These are phyloP conservation scores for Pogona vitticeps DNA, from an alignment of 2,113 vertebrate genomes.

Conservation along the genomic window DNA sequence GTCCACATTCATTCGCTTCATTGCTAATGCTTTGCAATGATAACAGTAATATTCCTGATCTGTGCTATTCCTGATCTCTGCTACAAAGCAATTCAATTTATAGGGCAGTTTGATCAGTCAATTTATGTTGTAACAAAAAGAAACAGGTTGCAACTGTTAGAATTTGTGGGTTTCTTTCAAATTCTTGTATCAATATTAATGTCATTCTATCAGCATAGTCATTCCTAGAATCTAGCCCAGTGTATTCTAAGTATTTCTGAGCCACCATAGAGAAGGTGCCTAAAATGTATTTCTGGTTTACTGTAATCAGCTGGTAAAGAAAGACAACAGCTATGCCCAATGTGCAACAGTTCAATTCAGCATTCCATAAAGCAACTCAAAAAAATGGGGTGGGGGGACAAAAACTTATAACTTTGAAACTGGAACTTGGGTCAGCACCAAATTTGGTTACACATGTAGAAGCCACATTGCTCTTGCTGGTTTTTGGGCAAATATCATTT, in stretches of 20 bases:
- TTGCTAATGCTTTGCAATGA: neutral
- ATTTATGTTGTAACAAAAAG: neutral
- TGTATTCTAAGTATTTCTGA: too few species aligned
- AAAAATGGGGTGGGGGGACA: too few species aligned
- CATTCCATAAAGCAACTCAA: too few species aligned
- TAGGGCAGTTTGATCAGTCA: neutral
- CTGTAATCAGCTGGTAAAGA: too few species aligned
- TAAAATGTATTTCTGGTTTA: neutral
- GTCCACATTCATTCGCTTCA: neutral
- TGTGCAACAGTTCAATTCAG: neutral
- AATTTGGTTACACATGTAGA: too few species aligned
- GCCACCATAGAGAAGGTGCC: too few species aligned
- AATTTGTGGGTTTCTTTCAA: neutral
- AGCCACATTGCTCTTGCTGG: too few species aligned
- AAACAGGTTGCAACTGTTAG: neutral
- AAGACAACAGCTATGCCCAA: neutral
- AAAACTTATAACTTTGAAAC: too few species aligned
- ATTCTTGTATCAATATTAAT: neutral
- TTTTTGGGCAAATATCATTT: too few species aligned
- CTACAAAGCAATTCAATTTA: neutral
- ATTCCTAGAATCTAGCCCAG: neutral
- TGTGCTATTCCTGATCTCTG: neutral
- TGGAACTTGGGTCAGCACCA: too few species aligned
- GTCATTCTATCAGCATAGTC: neutral
- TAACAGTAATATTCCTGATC: neutral